Evolutionary conservation across 2,888 invertebrate species (phyloP).

Genomic region (Sphaerophoria rueppellii): DNA sequence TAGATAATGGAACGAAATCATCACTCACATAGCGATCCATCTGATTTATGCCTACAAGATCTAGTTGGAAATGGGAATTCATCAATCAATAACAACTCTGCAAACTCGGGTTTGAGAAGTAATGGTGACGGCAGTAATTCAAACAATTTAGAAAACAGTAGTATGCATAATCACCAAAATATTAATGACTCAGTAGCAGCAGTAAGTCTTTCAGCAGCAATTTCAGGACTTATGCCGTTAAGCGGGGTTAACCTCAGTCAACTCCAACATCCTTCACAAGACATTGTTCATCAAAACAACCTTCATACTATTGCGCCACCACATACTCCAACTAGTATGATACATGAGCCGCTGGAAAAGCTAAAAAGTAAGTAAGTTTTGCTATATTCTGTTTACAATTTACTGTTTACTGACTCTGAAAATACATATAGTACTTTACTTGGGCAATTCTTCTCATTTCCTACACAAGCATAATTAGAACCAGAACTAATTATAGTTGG

Average conservation of each 20-base stretch:
- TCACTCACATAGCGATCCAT: slow-evolving; percentile 84
- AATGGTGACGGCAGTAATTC: slow-evolving; percentile 79
- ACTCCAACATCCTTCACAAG: slow-evolving; percentile 81
- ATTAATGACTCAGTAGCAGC: slow-evolving; percentile 84
- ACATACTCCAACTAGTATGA: slow-evolving; percentile 82
- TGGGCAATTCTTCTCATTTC: too few species aligned
- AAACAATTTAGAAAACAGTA: slow-evolving; percentile 77
- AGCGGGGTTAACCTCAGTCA: slow-evolving; percentile 78
- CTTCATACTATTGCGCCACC: slow-evolving; percentile 84
- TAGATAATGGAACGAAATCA: slow-evolving; percentile 74
- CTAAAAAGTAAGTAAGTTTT: slow-evolving; percentile 85
- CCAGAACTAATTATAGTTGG: too few species aligned
- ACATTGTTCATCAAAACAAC: slow-evolving; percentile 84
- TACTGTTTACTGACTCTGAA: too few species aligned
- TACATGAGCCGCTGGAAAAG: slow-evolving; percentile 88
- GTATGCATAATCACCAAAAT: slow-evolving; percentile 82
- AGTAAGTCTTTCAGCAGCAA: slow-evolving; percentile 85
- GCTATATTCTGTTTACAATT: neutral
- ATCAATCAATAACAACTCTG: slow-evolving; percentile 79
- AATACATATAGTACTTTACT: too few species aligned
- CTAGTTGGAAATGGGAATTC: slow-evolving; percentile 85
- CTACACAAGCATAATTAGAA: too few species aligned
- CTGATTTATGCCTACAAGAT: slow-evolving; percentile 87
- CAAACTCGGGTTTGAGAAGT: slow-evolving; percentile 79
- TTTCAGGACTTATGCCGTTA: slow-evolving; percentile 84